Conservation (phyloP, 2,113 vertebrate species). For the Globicephala melas region DNA sequence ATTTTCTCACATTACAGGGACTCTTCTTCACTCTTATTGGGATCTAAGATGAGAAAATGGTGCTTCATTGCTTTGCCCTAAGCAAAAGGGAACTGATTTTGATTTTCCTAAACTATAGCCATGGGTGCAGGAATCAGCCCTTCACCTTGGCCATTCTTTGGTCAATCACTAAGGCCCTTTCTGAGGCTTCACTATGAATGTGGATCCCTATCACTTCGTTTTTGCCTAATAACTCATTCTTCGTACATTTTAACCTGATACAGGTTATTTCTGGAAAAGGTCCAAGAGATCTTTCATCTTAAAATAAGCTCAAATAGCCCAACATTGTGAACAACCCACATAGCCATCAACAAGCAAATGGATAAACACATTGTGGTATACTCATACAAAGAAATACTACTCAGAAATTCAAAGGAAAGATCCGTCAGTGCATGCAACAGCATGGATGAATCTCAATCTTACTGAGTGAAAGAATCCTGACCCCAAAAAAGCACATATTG, state of each 20-base stretch:
- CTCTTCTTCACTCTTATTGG: not conserved
- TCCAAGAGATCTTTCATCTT: not conserved
- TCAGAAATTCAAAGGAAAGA: not conserved
- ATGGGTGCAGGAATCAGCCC: not conserved
- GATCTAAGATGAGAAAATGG: not conserved
- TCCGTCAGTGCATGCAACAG: not conserved
- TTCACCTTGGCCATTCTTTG: not conserved
- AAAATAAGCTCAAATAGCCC: not conserved
- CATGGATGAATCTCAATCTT: not conserved
- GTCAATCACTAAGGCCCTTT: not conserved
- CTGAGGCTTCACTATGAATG: not conserved
- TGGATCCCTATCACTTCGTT: not conserved
- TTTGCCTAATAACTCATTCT: not conserved
- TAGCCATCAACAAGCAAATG: not conserved
- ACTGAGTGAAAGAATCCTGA: not conserved
- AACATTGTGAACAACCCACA: not conserved
- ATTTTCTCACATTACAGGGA: not conserved
- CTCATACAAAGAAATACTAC: not conserved
- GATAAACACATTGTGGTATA: not conserved
- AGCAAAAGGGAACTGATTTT: not conserved
- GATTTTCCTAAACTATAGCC: not conserved
- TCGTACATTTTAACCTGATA: not conserved
- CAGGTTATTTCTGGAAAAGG: conserved; percentile 18
- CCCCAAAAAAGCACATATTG: not conserved
- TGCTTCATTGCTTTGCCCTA: not conserved